Evolutionary conservation across 2,888 invertebrate genomes (phyloP).

Genomic region (Fragum fragum): DNA sequence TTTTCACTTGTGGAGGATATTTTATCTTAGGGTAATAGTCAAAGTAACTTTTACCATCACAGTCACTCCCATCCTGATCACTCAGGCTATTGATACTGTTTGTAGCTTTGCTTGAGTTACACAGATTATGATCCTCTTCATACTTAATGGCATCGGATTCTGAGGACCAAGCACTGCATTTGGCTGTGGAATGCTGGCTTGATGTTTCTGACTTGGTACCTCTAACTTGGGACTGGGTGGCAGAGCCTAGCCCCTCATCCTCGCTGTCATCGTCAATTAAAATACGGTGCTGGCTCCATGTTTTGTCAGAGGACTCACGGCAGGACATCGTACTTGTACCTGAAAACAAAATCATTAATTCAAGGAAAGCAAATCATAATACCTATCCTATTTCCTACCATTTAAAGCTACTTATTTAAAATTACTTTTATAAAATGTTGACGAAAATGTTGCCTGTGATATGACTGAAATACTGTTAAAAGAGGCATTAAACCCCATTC

Average conservation of each 20-base stretch:
- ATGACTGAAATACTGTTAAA: too few relatives aligned
- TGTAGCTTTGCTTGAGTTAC: constrained; percentile 75
- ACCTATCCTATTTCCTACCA: too few relatives aligned
- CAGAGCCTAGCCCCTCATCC: constrained; percentile 58
- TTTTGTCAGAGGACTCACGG: constrained; percentile 38
- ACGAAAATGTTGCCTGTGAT: too few relatives aligned
- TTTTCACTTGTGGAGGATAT: constrained; percentile 52
- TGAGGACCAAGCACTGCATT: constrained; percentile 42
- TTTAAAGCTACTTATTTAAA: too few relatives aligned
- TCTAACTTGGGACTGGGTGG: constrained; percentile 12
- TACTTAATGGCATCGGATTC: constrained; percentile 53
- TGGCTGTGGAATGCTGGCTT: constrained; percentile 41
- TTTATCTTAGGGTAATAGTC: constrained; percentile 71
- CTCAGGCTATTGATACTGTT: constrained; percentile 69
- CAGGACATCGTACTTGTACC: constrained; percentile 53
- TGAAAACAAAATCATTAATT: too few relatives aligned
- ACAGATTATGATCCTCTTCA: constrained; percentile 74
- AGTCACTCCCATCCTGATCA: constrained; percentile 69
- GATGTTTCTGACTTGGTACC: constrained; percentile 44
- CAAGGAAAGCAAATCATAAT: too few relatives aligned
- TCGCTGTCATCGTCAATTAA: constrained; percentile 44
- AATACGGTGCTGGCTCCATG: constrained; percentile 41
- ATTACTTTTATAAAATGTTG: too few relatives aligned
- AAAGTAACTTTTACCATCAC: constrained; percentile 67
- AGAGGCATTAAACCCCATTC: too few relatives aligned